Evolutionary conservation across 1,140 invertebrate species (phyloP).

Genomic region (Cheumatopsyche charites): DNA sequence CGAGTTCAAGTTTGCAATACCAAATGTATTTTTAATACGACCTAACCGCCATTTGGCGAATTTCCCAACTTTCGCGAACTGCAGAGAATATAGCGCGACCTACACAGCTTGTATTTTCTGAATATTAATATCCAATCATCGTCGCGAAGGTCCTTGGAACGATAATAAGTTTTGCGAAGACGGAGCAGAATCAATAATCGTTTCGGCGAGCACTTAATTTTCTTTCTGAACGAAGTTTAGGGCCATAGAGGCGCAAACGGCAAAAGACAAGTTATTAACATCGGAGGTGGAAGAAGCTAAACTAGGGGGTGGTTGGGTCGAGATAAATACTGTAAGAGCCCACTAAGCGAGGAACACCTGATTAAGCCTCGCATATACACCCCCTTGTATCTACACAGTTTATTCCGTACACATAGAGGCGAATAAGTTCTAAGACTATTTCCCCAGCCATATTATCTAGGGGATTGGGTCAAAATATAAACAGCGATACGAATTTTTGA

Average conservation of each 20-base stretch:
- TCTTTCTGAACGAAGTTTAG: neutral
- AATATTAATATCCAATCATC: neutral
- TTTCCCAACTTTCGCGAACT: too few relatives aligned
- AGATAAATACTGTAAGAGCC: slow-evolving; percentile 36
- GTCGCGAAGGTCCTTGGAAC: neutral
- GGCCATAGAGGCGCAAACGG: neutral
- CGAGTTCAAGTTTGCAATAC: too few relatives aligned
- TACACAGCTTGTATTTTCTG: too few relatives aligned
- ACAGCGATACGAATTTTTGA: too few relatives aligned
- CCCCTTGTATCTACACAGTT: neutral
- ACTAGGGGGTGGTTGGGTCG: slow-evolving; percentile 13
- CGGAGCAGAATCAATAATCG: slow-evolving; percentile 5
- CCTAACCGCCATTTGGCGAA: too few relatives aligned
- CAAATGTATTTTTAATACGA: too few relatives aligned
- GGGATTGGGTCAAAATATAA: too few relatives aligned
- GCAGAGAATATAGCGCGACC: too few relatives aligned
- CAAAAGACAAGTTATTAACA: slow-evolving; percentile 36
- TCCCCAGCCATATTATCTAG: too few relatives aligned
- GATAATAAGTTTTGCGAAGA: slow-evolving; percentile 5
- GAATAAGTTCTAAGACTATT: neutral
- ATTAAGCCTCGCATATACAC: slow-evolving; percentile 36
- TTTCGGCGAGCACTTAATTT: slow-evolving; percentile 8
- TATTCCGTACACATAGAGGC: neutral
- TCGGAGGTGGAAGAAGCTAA: neutral
- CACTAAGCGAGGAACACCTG: slow-evolving; percentile 32